These are phyloP conservation scores for Crocuta crocuta DNA, from an alignment of 2,113 vertebrate species.

Conservation along the genomic window DNA sequence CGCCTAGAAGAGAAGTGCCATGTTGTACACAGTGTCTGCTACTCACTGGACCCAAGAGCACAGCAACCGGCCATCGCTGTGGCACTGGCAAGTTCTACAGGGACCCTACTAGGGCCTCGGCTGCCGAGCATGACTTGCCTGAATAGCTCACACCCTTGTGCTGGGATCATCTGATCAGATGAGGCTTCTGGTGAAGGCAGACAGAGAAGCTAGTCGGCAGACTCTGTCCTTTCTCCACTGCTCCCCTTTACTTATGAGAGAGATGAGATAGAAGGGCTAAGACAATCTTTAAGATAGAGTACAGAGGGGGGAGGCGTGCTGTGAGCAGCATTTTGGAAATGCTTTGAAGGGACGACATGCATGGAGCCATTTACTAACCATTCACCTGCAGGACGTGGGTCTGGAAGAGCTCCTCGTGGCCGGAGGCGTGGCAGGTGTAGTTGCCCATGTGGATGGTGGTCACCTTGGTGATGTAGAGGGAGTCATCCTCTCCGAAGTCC, in stretches of 20 bases:
- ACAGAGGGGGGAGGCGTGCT: not conserved
- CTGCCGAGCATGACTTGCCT: accelerated
- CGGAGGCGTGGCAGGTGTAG: slow-evolving; percentile 97
- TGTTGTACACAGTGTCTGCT: not conserved
- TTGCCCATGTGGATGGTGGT: slow-evolving; percentile 98
- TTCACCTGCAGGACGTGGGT: slow-evolving; percentile 99
- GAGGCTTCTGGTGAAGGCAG: not conserved
- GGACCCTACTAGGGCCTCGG: not conserved
- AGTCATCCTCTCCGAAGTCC: slow-evolving; percentile 98
- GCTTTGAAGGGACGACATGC: slow-evolving; percentile 82
- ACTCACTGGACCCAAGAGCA: not conserved
- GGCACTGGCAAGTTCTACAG: not conserved
- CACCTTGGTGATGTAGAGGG: slow-evolving; percentile 98
- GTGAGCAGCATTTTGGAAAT: not conserved
- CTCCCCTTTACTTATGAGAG: not conserved
- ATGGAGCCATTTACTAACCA: slow-evolving; percentile 94
- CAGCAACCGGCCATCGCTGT: accelerated
- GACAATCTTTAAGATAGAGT: not conserved
- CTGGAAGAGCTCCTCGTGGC: slow-evolving; percentile 96
- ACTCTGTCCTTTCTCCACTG: not conserved
- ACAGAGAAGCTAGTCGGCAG: not conserved
- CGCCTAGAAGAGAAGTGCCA: not conserved
- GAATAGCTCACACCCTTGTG: not conserved
- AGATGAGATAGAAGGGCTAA: not conserved
- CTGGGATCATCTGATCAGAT: not conserved